These are phyloP conservation scores for Pipistrellus kuhlii DNA, from an alignment of 2,797 vertebrate genomes.

Conservation along the genomic window DNA sequence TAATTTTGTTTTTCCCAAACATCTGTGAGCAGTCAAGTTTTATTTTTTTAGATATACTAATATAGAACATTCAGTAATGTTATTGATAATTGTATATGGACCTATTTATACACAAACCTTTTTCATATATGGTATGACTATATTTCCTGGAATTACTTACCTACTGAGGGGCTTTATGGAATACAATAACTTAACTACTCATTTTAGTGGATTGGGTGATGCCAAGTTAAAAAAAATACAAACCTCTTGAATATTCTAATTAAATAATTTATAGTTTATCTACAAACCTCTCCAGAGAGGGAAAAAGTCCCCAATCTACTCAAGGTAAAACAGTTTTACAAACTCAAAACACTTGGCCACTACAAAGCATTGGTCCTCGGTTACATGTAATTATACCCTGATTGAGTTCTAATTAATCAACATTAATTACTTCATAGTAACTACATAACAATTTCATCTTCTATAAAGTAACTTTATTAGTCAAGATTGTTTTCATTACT, in stretches of 20 bases:
- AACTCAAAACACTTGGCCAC: neutral
- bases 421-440: neutral
- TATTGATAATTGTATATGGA: neutral
- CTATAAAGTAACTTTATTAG: neutral
- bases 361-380: neutral
- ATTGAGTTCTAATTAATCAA: neutral
- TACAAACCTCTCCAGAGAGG: neutral
- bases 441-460: conserved; percentile 1
- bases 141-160: neutral
- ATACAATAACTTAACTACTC: neutral
- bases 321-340: neutral
- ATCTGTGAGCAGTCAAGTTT: neutral
- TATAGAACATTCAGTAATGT: neutral
- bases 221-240: conserved; percentile 7
- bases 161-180: neutral
- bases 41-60: neutral
- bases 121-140: neutral
- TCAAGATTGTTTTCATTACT: neutral
- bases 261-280: neutral
- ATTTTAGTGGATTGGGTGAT: conserved; percentile 5
- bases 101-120: neutral
- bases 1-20: conserved; percentile 50
- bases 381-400: neutral
- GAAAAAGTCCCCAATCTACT: neutral
- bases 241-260: neutral